Conservation (phyloP, 2,888 invertebrate species). For the Dasypogon diadema region DNA sequence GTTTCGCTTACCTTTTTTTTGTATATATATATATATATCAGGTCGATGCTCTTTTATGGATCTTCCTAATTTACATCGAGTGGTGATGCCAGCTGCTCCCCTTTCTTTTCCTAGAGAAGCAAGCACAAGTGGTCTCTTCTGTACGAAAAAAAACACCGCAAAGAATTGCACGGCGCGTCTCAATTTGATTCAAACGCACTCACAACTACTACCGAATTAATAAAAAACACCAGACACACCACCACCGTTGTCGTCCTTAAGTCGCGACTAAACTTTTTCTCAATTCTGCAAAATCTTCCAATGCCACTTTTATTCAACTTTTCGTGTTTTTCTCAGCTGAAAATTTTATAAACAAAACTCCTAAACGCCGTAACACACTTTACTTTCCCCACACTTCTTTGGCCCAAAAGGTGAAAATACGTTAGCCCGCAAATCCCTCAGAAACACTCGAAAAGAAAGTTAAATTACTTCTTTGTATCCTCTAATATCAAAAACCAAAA, state of each 20-base stretch:
- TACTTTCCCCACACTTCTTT: too few species aligned
- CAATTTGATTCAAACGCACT: constrained; percentile 53
- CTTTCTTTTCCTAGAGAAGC: constrained; percentile 39
- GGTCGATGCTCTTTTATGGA: constrained; percentile 34
- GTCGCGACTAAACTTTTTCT: constrained; percentile 29
- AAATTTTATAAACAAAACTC: constrained; percentile 47
- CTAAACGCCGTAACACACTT: constrained; percentile 17
- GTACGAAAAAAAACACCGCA: constrained; percentile 23
- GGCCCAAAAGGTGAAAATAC: too few species aligned
- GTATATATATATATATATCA: too few species aligned
- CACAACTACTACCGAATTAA: constrained; percentile 45
- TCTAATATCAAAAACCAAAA: constrained; percentile 1
- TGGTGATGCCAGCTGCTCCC: constrained; percentile 36
- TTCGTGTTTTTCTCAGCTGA: neutral
- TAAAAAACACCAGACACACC: constrained; percentile 53
- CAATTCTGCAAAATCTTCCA: neutral
- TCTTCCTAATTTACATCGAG: constrained; percentile 36
- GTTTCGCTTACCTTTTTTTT: constrained; percentile 22
- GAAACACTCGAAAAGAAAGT: neutral
- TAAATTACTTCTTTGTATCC: neutral
- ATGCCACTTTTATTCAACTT: constrained; percentile 23
- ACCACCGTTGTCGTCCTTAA: constrained; percentile 30
- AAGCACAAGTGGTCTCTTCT: constrained; percentile 22
- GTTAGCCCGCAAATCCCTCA: too few species aligned
- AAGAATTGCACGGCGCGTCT: constrained; percentile 52